These are phyloP conservation scores for Philereme vetulata DNA, from an alignment of 2,888 invertebrate genomes.

Conservation along the genomic window DNA sequence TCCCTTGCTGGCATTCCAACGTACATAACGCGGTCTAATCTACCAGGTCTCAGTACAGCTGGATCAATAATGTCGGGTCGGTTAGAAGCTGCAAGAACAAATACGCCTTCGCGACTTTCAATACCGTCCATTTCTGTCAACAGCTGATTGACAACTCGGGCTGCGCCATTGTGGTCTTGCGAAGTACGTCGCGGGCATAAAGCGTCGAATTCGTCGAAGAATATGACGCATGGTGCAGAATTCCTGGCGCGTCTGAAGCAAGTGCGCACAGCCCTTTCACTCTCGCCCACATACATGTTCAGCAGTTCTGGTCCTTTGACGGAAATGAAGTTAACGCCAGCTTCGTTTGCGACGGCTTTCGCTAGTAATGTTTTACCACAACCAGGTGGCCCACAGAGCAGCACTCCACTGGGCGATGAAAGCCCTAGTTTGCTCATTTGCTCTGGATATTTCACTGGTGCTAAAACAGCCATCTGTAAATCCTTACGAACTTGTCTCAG, in stretches of 20 bases:
- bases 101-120: slow-evolving; percentile 95
- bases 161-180: slow-evolving; percentile 87
- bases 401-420: slow-evolving; percentile 92
- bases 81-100: slow-evolving; percentile 97
- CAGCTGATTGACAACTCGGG: slow-evolving; percentile 97
- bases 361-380: slow-evolving; percentile 98
- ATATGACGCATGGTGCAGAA: slow-evolving; percentile 98
- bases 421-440: slow-evolving; percentile 91
- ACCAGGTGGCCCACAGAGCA: slow-evolving; percentile 98
- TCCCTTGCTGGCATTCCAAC: slow-evolving; percentile 92
- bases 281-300: slow-evolving; percentile 99
- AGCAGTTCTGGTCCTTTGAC: slow-evolving; percentile 99
- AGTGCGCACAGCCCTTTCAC: slow-evolving; percentile 97
- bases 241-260: slow-evolving; percentile 97
- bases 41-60: slow-evolving; percentile 94
- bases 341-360: slow-evolving; percentile 99
- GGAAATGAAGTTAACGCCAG: slow-evolving; percentile 98
- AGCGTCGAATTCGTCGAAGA: slow-evolving; percentile 99
- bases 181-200: slow-evolving; percentile 95
- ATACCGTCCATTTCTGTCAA: slow-evolving; percentile 99
- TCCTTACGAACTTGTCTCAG: slow-evolving; percentile 94
- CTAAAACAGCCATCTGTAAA: slow-evolving; percentile 94
- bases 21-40: slow-evolving; percentile 94
- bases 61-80: slow-evolving; percentile 98
- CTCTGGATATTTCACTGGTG: slow-evolving; percentile 94